Evolutionary conservation across 2,888 invertebrate species (phyloP).

Genomic region (Heteromurus nitidus): DNA sequence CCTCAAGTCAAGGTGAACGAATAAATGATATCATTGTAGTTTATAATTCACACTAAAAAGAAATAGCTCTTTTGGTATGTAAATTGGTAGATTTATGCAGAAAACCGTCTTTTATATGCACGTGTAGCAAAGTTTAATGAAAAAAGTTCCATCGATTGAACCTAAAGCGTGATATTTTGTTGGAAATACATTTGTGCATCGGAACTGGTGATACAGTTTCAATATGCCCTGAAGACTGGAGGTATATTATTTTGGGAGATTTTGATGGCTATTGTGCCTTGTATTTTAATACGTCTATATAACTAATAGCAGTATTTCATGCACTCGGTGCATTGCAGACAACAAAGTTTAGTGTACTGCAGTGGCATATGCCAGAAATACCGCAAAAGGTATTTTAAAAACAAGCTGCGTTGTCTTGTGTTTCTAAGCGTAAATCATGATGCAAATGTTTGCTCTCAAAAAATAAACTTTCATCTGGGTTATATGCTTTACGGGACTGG

Average conservation of each 20-base stretch:
- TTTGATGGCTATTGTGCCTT: conserved; percentile 7
- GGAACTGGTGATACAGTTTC: conserved; percentile 33
- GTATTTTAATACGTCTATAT: conserved; percentile 7
- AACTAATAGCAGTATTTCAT: not conserved
- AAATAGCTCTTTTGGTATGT: conserved; percentile 52
- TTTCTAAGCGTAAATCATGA: not conserved
- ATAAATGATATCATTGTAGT: conserved; percentile 50
- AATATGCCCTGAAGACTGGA: conserved; percentile 9
- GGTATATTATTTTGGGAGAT: not conserved
- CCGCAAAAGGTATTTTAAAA: not conserved
- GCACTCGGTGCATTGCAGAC: conserved; percentile 31
- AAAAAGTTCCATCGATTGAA: conserved; percentile 61
- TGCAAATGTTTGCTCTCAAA: not conserved
- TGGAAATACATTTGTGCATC: conserved; percentile 24
- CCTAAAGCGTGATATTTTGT: not conserved
- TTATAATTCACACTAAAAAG: conserved; percentile 62
- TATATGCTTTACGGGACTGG: not conserved
- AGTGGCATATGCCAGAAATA: not conserved
- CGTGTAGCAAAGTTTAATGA: conserved; percentile 51
- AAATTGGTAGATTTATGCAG: conserved; percentile 57
- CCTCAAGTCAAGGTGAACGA: conserved; percentile 50
- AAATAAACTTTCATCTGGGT: conserved; percentile 39
- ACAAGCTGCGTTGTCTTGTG: not conserved
- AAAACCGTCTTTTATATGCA: conserved; percentile 5
- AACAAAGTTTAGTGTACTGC: too few species aligned